A percentile compares a stretch with the other conserved stretches of the same genome.
Conservation (phyloP, 2,888 invertebrate genomes). For the Agrochola lychnidis region DNA sequence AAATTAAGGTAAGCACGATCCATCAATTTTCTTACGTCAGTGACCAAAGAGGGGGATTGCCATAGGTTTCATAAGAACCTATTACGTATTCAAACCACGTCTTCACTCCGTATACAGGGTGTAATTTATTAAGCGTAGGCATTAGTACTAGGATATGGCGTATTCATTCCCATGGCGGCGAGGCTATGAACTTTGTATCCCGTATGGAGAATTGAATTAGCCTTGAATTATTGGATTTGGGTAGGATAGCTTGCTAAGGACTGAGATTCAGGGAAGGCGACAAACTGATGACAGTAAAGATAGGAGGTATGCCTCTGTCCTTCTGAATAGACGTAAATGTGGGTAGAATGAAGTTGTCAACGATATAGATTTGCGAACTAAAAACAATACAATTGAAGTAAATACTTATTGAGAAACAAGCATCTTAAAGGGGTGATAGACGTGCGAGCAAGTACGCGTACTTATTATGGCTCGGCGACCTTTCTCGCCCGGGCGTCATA, state of each 20-base stretch:
- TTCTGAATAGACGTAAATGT: not conserved
- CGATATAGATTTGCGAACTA: not conserved
- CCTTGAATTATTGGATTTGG: conserved; percentile 43
- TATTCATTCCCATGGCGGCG: conserved; percentile 59
- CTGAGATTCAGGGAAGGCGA: not conserved
- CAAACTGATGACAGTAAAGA: not conserved
- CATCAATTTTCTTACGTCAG: conserved; percentile 57
- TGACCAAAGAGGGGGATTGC: conserved; percentile 46
- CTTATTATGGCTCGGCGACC: too few species aligned
- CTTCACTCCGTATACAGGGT: conserved; percentile 58
- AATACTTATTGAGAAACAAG: not conserved
- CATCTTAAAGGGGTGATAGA: too few species aligned
- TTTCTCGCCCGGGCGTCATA: too few species aligned
- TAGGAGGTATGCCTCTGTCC: too few species aligned
- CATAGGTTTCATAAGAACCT: conserved; percentile 47
- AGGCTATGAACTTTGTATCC: conserved; percentile 66
- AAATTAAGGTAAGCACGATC: conserved; percentile 50
- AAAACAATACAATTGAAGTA: not conserved
- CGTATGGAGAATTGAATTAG: conserved; percentile 59
- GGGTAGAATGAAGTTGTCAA: not conserved
- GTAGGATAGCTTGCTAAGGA: not conserved
- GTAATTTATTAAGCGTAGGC: conserved; percentile 66
- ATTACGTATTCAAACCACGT: conserved; percentile 63
- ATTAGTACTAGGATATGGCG: conserved; percentile 71
- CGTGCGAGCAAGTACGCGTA: too few species aligned